Conservation (phyloP, 2,113 vertebrate genomes). For the Laterallus jamaicensis region DNA sequence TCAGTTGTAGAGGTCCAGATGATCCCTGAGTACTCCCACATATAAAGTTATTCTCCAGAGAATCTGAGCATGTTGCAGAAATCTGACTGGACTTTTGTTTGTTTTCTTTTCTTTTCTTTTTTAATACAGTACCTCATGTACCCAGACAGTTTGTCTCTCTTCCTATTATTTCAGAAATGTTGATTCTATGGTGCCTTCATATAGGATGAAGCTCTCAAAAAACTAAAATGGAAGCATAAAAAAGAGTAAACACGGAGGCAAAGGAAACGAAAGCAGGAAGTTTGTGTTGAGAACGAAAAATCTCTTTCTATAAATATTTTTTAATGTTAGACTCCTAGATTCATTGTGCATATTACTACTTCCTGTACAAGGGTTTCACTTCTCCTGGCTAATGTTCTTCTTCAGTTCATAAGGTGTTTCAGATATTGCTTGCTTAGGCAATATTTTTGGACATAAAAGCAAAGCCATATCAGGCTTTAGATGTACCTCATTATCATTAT, state of each 20-base stretch:
- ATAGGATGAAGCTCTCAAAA: neutral
- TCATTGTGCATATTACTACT: neutral
- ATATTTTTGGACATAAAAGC: neutral
- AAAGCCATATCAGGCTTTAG: neutral
- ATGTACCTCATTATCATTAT: neutral
- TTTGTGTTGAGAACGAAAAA: neutral
- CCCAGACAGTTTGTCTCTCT: neutral
- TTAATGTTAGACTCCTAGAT: neutral
- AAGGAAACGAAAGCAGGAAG: neutral
- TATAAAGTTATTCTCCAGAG: neutral
- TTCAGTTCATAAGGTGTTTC: neutral
- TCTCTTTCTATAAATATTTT: neutral
- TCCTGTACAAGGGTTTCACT: neutral
- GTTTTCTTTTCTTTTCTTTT: neutral
- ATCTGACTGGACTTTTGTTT: neutral
- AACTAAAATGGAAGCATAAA: neutral
- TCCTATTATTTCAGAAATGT: neutral
- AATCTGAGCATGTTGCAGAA: neutral
- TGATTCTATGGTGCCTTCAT: neutral
- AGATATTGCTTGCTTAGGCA: neutral
- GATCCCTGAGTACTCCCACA: neutral
- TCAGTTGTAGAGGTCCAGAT: neutral
- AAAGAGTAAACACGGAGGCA: neutral
- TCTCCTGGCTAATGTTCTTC: neutral
- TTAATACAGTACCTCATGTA: neutral